These are phyloP conservation scores for Chamaetylas fuelleborni DNA, from an alignment of 2,113 vertebrate species.

Conservation along the genomic window DNA sequence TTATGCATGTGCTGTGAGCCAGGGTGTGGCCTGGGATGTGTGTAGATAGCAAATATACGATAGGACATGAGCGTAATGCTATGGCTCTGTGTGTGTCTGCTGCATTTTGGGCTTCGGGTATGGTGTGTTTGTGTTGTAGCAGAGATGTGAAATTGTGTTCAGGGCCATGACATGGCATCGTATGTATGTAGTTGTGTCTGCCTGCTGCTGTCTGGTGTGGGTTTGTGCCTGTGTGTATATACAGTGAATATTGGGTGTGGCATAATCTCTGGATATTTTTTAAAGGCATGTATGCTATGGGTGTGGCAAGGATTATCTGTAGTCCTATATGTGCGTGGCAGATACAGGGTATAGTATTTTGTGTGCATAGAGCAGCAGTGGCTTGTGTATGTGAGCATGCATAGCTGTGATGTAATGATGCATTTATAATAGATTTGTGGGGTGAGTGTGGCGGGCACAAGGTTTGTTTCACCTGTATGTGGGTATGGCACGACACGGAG, in stretches of 20 bases:
- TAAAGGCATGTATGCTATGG: neutral
- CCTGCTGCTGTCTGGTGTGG: neutral
- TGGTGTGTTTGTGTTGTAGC: neutral
- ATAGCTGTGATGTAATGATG: neutral
- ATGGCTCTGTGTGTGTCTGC: fast-evolving
- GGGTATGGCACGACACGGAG: neutral
- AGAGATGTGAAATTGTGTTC: neutral
- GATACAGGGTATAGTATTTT: neutral
- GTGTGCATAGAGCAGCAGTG: neutral
- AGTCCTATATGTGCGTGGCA: neutral
- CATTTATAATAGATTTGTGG: neutral
- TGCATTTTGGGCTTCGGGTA: neutral
- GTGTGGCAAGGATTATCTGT: neutral
- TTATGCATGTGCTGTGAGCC: neutral
- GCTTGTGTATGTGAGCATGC: neutral
- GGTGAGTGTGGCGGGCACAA: fast-evolving
- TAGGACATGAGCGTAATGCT: fast-evolving
- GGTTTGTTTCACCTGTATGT: neutral
- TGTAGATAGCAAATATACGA: neutral
- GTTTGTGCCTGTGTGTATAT: neutral
- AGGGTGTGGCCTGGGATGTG: neutral
- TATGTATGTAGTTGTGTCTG: neutral
- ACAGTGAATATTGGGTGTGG: neutral
- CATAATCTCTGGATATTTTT: neutral
- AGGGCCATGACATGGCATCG: neutral